Percentiles rank a stretch among this genome's conserved stretches.
Conservation (phyloP, 2,888 invertebrate genomes). For the Drosophila anceps region DNA sequence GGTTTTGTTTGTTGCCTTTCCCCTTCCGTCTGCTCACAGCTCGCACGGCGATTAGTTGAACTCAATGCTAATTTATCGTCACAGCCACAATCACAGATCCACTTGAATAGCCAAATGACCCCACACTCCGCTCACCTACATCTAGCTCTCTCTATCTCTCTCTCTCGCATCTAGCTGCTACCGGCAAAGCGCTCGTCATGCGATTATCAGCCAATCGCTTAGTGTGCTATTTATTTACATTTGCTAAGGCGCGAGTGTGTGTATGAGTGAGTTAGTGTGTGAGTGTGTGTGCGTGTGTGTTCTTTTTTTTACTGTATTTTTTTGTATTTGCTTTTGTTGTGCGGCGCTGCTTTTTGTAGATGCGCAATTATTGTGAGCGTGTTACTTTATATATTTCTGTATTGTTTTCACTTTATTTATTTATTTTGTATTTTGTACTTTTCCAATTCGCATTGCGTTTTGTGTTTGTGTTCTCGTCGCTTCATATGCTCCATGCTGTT, state of each 20-base stretch:
- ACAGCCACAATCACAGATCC: conserved; percentile 71
- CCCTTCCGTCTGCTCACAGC: not conserved
- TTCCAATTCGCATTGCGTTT: conserved; percentile 73
- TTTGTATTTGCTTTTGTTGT: conserved; percentile 66
- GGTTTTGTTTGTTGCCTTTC: conserved; percentile 21
- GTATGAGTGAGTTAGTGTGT: conserved; percentile 30
- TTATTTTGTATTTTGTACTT: conserved; percentile 50
- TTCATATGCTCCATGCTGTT: conserved; percentile 55
- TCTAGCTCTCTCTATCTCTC: not conserved
- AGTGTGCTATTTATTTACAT: conserved; percentile 77
- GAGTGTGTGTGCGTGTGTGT: conserved; percentile 18
- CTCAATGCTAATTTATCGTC: conserved; percentile 77
- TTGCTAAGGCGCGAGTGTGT: conserved; percentile 31
- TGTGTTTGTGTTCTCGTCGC: conserved; percentile 48
- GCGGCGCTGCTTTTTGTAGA: conserved; percentile 65
- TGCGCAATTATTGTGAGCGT: conserved; percentile 82
- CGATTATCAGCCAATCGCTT: conserved; percentile 80
- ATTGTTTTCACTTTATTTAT: conserved; percentile 61
- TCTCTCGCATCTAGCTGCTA: conserved; percentile 18
- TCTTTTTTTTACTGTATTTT: conserved; percentile 39
- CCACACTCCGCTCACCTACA: conserved; percentile 1
- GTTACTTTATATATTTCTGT: conserved; percentile 72
- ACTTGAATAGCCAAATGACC: conserved; percentile 34
- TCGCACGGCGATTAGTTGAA: conserved; percentile 32
- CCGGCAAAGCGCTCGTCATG: conserved; percentile 67